Conservation (phyloP, 2,888 invertebrate genomes). For the Disparrhopalites patrizii region DNA sequence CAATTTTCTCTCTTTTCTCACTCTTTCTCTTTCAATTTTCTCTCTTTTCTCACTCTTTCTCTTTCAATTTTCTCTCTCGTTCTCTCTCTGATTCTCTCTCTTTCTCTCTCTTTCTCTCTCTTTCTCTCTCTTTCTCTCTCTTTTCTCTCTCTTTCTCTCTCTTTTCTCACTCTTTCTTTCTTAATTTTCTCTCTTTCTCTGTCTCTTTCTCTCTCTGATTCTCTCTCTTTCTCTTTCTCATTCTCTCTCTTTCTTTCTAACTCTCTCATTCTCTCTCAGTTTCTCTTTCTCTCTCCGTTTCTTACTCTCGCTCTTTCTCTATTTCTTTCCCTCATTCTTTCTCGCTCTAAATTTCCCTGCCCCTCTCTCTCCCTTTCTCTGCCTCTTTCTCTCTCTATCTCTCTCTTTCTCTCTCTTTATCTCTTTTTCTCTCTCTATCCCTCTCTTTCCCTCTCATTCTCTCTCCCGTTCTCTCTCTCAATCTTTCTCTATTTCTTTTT, state of each 20-base stretch:
- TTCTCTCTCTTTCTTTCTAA: background rate
- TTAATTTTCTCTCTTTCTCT: background rate
- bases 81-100: background rate
- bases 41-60: background rate
- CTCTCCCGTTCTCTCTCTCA: background rate
- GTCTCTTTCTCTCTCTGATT: background rate
- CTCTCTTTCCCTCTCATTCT: background rate
- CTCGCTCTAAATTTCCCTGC: too few species aligned
- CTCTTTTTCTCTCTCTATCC: too few species aligned
- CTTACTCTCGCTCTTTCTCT: background rate
- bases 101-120: slow-evolving; percentile 5
- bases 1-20: too few species aligned
- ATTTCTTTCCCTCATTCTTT: too few species aligned
- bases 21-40: too few species aligned
- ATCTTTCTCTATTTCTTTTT: background rate
- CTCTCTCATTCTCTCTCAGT: background rate
- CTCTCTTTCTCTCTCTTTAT: background rate
- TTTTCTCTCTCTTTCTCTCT: too few species aligned
- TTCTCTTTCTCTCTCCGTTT: background rate
- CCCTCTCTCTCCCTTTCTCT: too few species aligned
- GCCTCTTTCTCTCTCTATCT: too few species aligned
- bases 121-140: background rate
- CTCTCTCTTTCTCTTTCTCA: background rate
- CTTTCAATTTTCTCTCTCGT: too few species aligned
- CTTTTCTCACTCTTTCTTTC: slow-evolving; percentile 14